Evolutionary conservation across 35 echinoderm and acorn worm genomes (phyloP), one percentile per base, ranked within the genome.

Genomic region (Apostichopus californicus): DNA sequence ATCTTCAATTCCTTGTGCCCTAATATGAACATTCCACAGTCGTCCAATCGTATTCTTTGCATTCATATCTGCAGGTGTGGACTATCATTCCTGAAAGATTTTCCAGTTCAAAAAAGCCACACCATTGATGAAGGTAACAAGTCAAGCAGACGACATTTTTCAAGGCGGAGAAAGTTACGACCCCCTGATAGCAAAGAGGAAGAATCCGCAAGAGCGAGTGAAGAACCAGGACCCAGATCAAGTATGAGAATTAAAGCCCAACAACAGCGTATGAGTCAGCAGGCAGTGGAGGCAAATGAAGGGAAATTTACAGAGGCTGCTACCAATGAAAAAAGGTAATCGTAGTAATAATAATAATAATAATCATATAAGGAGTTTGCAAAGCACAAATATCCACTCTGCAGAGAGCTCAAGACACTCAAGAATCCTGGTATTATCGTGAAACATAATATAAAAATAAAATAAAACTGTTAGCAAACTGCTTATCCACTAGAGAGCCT

Each of bases 11-110:
- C 28, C 28, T 34, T 34, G 28, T 34, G 28, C 0, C 28, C 28
- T 34, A n/a, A n/a, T 34, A 34, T 34, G 28, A 34, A 1, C 28
- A 34, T 34, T 34, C 28, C 28, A 34, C 28, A 34, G 1, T 34
- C 28, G 28, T 34, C 28, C 28, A 34, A 34, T 34, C 28, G 28
- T 34, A 34, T 34, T 34, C 28, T 25, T 1, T 34, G 28, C 28
- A 34, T 34, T 83, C 46, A 14, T 54, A 54, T 34, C 55, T 83
- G 80, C 55, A 83, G 80, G 53, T 83, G 80, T 55, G 80, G 80
- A 24, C 80, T 83, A 7, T 83, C 80, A 11, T 83, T 83, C 8
- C 10, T 83, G 7, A 17, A 5, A 11, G 34, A 34, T 55, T 17
- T 83, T 8, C 12, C 80, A 55, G 25, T 8, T 52, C 52, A 55